Evolutionary conservation across 92 coral and sea anemone genomes (phyloP).

Genomic region (Porites rus): DNA sequence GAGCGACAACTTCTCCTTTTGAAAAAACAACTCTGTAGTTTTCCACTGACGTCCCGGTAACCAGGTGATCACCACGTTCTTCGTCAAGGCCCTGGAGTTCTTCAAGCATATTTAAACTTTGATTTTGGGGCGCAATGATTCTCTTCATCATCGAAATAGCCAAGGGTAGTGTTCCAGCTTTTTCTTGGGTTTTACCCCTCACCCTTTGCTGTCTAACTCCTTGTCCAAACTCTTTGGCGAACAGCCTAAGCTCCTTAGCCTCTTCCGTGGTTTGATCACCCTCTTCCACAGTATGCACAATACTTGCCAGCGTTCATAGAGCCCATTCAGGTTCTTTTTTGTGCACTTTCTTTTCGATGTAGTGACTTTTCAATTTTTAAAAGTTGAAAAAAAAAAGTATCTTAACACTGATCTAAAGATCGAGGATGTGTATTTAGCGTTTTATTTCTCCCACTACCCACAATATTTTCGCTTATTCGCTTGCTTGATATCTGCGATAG

Average conservation of each 20-base stretch:
- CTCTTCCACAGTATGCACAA: neutral
- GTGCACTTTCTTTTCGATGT: no score
- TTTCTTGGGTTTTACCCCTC: conserved; percentile 45
- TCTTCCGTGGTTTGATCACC: neutral
- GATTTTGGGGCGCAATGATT: neutral
- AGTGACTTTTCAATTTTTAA: no score
- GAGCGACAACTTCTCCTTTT: no score
- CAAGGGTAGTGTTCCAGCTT: conserved; percentile 49
- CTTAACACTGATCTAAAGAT: no score
- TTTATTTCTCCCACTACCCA: fast-evolving
- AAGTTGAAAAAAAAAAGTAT: no score
- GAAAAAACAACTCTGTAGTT: no score
- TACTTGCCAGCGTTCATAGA: no score
- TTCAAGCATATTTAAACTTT: neutral
- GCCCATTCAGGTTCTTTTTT: no score
- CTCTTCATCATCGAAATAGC: conserved; percentile 41
- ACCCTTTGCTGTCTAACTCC: conserved; percentile 57
- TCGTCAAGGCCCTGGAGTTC: no score
- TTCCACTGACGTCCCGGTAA: no score
- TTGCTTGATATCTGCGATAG: fast-evolving
- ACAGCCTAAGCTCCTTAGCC: conserved; percentile 25
- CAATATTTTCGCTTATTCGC: no score
- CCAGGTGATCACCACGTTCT: no score
- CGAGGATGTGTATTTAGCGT: fast-evolving
- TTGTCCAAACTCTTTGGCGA: conserved; percentile 52